phyloP scores from a whole-genome alignment of 1,140 invertebrate species.

The Fopius arisanus region DNA sequence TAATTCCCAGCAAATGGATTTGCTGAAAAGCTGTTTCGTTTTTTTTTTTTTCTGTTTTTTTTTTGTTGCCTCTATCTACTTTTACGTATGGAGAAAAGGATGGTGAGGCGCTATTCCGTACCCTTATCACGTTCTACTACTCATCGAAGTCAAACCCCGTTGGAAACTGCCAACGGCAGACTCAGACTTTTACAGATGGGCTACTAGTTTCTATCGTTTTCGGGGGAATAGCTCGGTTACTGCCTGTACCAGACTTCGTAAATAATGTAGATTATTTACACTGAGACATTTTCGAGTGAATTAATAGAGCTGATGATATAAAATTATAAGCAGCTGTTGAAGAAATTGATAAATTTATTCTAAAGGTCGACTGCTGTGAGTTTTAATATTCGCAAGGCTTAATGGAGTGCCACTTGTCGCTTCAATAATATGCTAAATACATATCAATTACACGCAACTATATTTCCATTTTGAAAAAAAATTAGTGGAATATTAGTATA shows the following conservation, averaged over 20 bases:
- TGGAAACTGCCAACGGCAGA: constrained; percentile 1
- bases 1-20: not conserved
- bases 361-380: no score
- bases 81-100: not conserved
- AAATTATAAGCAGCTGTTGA: no score
- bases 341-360: no score
- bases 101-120: not conserved
- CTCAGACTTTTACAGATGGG: constrained; percentile 5
- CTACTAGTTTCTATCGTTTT: not conserved
- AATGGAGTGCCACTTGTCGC: no score
- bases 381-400: no score
- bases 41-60: not conserved
- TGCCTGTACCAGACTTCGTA: not conserved
- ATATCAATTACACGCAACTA: no score
- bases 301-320: no score
- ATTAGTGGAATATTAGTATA: no score
- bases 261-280: constrained; percentile 3
- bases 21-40: not conserved
- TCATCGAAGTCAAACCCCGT: not conserved
- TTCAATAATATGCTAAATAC: no score
- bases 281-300: not conserved
- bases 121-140: constrained; percentile 13
- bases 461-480: no score
- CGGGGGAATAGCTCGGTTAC: not conserved
- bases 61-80: not conserved